Conservation (phyloP, 2,113 vertebrate genomes). For the Ceyx melanurus region DNA sequence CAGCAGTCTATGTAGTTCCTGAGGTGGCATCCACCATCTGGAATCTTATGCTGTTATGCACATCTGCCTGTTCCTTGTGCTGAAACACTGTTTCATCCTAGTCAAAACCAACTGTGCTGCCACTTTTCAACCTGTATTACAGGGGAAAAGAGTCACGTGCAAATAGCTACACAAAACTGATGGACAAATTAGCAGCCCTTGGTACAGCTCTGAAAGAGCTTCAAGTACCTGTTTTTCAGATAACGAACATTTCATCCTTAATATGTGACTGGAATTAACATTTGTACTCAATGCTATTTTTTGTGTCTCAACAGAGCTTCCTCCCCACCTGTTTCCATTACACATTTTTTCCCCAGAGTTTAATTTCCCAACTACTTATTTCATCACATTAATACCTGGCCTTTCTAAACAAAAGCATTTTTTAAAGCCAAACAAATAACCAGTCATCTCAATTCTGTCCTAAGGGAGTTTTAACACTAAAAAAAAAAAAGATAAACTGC, state of each 20-base stretch:
- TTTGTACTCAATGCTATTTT: not conserved
- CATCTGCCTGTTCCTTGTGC: not conserved
- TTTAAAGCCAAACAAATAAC: not conserved
- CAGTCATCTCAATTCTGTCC: not conserved
- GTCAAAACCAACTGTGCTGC: not conserved
- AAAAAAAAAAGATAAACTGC: not conserved
- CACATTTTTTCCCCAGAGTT: not conserved
- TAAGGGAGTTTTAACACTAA: not conserved
- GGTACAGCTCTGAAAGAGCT: not conserved
- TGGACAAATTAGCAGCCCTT: not conserved
- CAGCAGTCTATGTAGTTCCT: not conserved
- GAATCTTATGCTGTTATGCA: not conserved
- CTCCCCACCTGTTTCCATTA: not conserved
- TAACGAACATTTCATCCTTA: not conserved
- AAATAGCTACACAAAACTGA: not conserved
- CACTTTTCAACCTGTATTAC: not conserved
- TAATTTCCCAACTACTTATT: not conserved
- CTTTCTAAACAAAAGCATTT: not conserved
- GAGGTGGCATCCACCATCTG: not conserved
- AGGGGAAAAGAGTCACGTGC: not conserved
- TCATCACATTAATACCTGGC: not conserved
- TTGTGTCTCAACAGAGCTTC: not conserved
- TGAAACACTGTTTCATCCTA: not conserved
- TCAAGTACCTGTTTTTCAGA: not conserved
- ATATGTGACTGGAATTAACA: not conserved